These are phyloP conservation scores for Bos taurus DNA, from an alignment of 2,113 vertebrate genomes.

Conservation along the genomic window DNA sequence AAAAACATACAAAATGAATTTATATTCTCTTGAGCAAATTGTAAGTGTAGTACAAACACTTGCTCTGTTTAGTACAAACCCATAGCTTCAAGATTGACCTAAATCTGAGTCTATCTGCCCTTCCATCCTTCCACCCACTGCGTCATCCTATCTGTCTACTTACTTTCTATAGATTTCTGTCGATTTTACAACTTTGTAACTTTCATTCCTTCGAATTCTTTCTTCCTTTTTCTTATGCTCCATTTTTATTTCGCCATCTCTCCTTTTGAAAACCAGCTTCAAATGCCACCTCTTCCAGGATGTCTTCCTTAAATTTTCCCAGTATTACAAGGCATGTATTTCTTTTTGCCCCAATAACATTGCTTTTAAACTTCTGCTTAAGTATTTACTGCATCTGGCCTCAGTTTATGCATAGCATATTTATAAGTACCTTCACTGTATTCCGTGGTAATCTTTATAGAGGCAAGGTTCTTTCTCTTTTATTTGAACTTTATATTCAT, in stretches of 20 bases:
- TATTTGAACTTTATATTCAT: background rate
- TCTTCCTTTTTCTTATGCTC: background rate
- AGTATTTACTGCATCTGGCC: background rate
- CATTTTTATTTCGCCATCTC: background rate
- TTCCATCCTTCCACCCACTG: rapidly evolving
- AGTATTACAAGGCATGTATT: background rate
- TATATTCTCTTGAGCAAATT: background rate
- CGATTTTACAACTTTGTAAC: background rate
- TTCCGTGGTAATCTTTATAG: background rate
- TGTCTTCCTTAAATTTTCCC: background rate
- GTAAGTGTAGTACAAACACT: background rate
- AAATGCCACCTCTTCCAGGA: background rate
- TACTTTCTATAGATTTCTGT: background rate
- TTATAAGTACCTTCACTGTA: background rate
- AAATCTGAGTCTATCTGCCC: rapidly evolving
- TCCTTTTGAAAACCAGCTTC: background rate
- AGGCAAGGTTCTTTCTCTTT: background rate
- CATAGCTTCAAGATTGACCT: too few relatives aligned
- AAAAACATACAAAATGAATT: background rate
- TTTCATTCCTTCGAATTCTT: background rate
- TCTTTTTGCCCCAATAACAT: background rate
- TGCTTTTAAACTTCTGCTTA: background rate
- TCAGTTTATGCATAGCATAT: background rate
- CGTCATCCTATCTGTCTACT: background rate
- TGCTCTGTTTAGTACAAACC: background rate